Percentiles rank a stretch among this genome's conserved stretches.
phyloP scores from a whole-genome alignment of 2,888 invertebrate species.

The Cremastobaeus sp. region DNA sequence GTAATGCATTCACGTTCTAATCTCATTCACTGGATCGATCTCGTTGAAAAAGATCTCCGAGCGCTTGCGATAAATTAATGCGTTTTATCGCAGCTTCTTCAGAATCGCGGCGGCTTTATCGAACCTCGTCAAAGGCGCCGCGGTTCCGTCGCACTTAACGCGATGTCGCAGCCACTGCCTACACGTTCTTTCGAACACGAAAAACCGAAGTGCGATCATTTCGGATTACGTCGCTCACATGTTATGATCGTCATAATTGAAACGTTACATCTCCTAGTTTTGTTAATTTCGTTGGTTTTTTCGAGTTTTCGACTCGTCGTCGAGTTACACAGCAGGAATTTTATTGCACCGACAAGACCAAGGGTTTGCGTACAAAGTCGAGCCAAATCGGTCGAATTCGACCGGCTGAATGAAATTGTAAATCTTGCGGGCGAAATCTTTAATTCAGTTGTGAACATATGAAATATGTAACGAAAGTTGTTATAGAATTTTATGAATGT shows the following conservation, averaged over 20 bases:
- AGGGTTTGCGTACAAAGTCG: no score
- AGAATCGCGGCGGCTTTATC: conserved; percentile 62
- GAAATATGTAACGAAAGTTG: conserved; percentile 42
- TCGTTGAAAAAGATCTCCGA: conserved; percentile 65
- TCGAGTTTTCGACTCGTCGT: no score
- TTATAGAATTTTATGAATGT: conserved; percentile 52
- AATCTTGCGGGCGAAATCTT: no score
- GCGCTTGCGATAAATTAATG: conserved; percentile 71
- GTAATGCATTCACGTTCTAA: conserved; percentile 62
- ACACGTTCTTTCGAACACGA: conserved; percentile 59
- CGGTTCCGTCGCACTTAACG: conserved; percentile 62
- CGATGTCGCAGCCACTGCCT: conserved; percentile 51
- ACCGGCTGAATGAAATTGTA: no score
- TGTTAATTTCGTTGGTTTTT: neutral
- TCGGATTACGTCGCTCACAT: conserved; percentile 15
- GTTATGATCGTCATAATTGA: conserved; percentile 39
- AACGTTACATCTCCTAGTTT: conserved; percentile 11
- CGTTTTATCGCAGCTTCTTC: conserved; percentile 72
- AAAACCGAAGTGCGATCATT: conserved; percentile 27
- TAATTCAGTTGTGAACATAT: no score
- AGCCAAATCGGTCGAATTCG: no score
- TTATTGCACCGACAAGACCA: no score
- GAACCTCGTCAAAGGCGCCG: conserved; percentile 70
- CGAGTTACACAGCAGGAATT: no score
- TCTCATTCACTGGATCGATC: conserved; percentile 69